Conservation (phyloP, 2,113 vertebrate genomes). For the Menidia beryllina region DNA sequence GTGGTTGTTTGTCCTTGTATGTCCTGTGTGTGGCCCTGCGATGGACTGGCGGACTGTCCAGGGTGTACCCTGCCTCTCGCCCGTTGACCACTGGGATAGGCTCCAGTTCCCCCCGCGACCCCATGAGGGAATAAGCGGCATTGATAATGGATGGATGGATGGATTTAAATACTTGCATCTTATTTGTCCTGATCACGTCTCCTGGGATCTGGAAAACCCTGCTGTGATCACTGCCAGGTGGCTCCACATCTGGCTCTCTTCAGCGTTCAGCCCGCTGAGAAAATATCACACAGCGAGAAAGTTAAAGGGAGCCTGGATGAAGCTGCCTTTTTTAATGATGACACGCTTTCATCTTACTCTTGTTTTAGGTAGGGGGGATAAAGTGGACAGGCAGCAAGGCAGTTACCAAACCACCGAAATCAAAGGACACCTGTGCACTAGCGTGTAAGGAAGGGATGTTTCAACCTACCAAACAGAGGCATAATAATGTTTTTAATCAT, state of each 20-base stretch:
- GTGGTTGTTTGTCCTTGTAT: too few relatives aligned
- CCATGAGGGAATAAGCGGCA: too few relatives aligned
- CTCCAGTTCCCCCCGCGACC: too few relatives aligned
- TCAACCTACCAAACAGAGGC: constrained; percentile 15
- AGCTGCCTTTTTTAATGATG: constrained; percentile 52
- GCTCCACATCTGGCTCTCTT: constrained; percentile 72
- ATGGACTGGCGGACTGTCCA: too few relatives aligned
- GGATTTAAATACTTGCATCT: constrained; percentile 21
- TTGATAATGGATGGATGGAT: too few relatives aligned
- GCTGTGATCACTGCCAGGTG: constrained; percentile 66
- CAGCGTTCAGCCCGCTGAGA: constrained; percentile 30
- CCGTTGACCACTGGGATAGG: too few relatives aligned
- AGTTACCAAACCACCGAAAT: constrained; percentile 37
- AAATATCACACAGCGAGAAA: constrained; percentile 39
- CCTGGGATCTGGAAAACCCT: constrained; percentile 11
- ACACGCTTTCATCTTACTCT: constrained; percentile 55
- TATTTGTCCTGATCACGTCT: constrained; percentile 18
- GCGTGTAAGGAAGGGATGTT: constrained; percentile 67
- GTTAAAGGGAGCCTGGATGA: constrained; percentile 55
- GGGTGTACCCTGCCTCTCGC: too few relatives aligned
- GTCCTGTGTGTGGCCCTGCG: too few relatives aligned
- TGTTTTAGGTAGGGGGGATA: constrained; percentile 44
- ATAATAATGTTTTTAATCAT: constrained; percentile 56
- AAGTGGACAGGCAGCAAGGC: constrained; percentile 14
- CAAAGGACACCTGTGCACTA: constrained; percentile 69